Evolutionary conservation across 2,888 invertebrate species (phyloP).

Genomic region (Eustalomyia histrio): DNA sequence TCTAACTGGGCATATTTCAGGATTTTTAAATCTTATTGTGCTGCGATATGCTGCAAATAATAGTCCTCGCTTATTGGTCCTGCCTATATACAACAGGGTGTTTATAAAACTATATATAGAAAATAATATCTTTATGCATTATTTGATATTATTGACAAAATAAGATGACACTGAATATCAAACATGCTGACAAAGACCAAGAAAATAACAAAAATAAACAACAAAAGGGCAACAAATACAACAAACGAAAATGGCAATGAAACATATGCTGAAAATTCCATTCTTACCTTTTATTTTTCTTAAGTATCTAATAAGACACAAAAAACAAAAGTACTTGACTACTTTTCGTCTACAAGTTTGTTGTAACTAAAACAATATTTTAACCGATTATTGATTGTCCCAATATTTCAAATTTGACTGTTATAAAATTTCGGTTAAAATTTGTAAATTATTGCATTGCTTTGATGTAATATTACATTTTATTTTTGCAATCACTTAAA

Average conservation of each 20-base stretch:
- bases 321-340: neutral
- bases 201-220: conserved; percentile 33
- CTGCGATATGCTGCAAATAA: no score
- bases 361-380: neutral
- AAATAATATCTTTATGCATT: no score
- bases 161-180: conserved; percentile 52
- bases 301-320: neutral
- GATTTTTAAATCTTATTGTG: no score
- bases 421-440: no score
- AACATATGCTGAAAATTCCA: conserved; percentile 51
- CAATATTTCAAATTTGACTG: no score
- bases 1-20: no score
- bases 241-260: conserved; percentile 49
- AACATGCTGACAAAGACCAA: conserved; percentile 45
- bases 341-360: conserved; percentile 17
- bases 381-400: neutral
- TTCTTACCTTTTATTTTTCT: conserved; percentile 54
- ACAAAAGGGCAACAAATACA: conserved; percentile 35
- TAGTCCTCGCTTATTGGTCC: no score
- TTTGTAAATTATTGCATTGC: no score
- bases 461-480: neutral
- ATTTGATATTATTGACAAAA: neutral
- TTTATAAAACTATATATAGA: no score
- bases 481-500: conserved; percentile 41
- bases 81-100: no score